A percentile compares a stretch with the other conserved stretches of the same genome.
phyloP scores from a whole-genome alignment of 2,888 invertebrate species.

The Euzetes globulus region DNA sequence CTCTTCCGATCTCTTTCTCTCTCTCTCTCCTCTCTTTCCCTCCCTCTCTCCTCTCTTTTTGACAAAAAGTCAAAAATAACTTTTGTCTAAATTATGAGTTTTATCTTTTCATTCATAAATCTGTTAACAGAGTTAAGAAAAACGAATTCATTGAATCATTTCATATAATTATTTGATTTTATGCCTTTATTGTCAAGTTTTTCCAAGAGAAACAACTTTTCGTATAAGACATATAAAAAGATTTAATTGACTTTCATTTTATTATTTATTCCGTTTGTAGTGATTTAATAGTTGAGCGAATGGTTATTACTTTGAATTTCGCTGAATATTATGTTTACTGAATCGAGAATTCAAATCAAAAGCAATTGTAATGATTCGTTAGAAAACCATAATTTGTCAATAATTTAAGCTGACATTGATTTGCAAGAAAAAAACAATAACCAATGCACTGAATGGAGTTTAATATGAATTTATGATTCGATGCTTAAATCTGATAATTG shows the following conservation, averaged over 20 bases:
- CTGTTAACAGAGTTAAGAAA: neutral
- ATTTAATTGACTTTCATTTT: neutral
- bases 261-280: constrained; percentile 1
- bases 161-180: neutral
- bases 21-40: neutral
- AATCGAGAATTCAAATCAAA: neutral
- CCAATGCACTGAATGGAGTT: neutral
- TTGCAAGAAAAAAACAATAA: neutral
- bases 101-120: neutral
- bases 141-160: neutral
- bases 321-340: neutral
- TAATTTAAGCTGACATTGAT: constrained; percentile 16
- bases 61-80: too few relatives aligned
- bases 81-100: neutral
- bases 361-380: neutral
- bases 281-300: constrained; percentile 7
- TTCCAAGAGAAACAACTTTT: neutral
- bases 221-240: neutral
- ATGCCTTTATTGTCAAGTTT: neutral
- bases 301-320: neutral
- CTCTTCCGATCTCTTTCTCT: too few relatives aligned
- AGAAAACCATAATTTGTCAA: neutral
- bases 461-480: neutral
- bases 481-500: neutral
- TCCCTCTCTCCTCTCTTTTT: too few relatives aligned